These are phyloP conservation scores for Eudemis profundana DNA, from an alignment of 2,888 invertebrate genomes.

Conservation along the genomic window DNA sequence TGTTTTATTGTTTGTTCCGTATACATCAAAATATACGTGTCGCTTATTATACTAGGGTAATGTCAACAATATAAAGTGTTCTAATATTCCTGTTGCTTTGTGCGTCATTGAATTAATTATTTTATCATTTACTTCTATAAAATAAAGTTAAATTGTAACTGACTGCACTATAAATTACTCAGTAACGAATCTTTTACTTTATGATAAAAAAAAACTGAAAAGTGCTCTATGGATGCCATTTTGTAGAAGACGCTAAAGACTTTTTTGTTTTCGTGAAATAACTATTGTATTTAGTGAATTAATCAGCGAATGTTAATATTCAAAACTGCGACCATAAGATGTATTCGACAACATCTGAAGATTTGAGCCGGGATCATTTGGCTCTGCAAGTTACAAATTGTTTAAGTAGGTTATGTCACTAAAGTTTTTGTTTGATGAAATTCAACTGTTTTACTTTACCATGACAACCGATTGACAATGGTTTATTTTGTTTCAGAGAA, in stretches of 20 bases:
- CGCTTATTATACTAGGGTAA: no score
- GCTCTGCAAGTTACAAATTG: conserved; percentile 72
- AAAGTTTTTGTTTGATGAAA: conserved; percentile 65
- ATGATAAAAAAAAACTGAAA: neutral
- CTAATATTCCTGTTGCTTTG: no score
- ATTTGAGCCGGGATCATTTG: conserved; percentile 72
- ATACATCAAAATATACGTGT: no score
- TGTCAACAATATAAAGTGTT: no score
- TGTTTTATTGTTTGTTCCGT: conserved; percentile 11
- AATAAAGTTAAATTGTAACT: no score
- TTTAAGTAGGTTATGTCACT: conserved; percentile 79
- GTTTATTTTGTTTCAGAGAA: conserved; percentile 70
- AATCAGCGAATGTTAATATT: conserved; percentile 57
- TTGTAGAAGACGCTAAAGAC: conserved; percentile 48
- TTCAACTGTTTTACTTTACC: conserved; percentile 64
- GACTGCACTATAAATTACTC: neutral
- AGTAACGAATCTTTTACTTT: conserved; percentile 9
- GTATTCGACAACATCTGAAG: conserved; percentile 78
- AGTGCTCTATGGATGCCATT: conserved; percentile 58
- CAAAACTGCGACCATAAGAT: conserved; percentile 67
- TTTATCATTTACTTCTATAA: no score
- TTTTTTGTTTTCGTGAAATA: conserved; percentile 34
- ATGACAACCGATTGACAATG: conserved; percentile 42
- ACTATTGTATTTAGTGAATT: conserved; percentile 47
- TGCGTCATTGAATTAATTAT: no score